Base-by-base conservation (phyloP, 2,797 vertebrate genomes). In the Poecilia velifera region DNA sequence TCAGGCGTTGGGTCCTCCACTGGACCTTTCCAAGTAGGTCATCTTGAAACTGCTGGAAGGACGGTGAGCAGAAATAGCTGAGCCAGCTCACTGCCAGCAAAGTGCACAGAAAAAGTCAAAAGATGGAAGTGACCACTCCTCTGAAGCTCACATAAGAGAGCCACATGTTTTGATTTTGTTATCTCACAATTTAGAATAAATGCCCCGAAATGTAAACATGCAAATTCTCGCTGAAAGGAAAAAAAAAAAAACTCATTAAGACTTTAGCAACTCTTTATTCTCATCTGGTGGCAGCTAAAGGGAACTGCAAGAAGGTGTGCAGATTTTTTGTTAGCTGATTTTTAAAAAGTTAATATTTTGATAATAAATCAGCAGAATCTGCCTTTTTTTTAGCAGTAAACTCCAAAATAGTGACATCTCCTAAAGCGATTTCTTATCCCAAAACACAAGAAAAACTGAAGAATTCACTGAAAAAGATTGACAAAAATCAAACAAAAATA, bases 11-110 rank as follows among this genome's bases (percentile, higher is more conserved):
- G 76, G 82, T 88, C 77, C 75, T 82, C 78, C 77, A 77, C 81
- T 81, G 72, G 72, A 84, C 84, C 73, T 78, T 79, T 76, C 57
- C 79, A 94, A 94, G 84, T 93, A 91, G 93, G 92, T 94, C 91
- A 94, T 79, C 87, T 76, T 76, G 78, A 83, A 73, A 74, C 84
- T 80, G 71, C 84, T 82, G 62, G 62, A 88, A 88, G 75, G 70
- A 86, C 82, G 78, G 75, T 31, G 72, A 78, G 85, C 76, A 84
- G 84, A 89, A 91, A 86, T 86, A 90, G 86, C 87, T 68, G 79
- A 86, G 82, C 49, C 28, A 53, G 78, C 81, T 76, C 55, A 78
- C 76, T 45, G 53, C 64, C 74, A 72, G 3, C 73, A 53, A 6
- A 77, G 22, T 3, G 16, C 66, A 51, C 36, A 68, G 25, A n/a